Conservation (phyloP, 2,113 vertebrate genomes). For the Tauraco erythrolophus region DNA sequence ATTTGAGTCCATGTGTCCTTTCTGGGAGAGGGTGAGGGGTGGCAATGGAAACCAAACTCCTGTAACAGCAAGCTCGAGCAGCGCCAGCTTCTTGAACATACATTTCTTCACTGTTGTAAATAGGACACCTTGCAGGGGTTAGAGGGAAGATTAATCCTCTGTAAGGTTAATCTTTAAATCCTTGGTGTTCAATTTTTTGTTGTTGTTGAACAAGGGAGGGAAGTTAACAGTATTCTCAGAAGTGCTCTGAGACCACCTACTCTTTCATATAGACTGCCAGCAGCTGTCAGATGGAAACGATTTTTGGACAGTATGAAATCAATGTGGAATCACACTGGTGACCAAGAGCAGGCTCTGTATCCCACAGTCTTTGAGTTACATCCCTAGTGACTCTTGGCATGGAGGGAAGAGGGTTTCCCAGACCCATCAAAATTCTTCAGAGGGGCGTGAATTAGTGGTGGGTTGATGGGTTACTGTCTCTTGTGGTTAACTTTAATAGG, state of each 20-base stretch:
- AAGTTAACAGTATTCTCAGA: neutral
- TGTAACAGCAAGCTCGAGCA: neutral
- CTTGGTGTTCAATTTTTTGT: neutral
- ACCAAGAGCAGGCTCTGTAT: neutral
- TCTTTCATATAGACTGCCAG: neutral
- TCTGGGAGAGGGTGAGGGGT: neutral
- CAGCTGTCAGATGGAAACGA: neutral
- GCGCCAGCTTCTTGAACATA: neutral
- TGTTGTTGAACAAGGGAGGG: neutral
- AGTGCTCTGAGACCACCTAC: neutral
- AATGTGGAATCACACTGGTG: neutral
- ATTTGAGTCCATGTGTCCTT: neutral
- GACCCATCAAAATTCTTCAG: neutral
- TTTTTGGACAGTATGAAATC: neutral
- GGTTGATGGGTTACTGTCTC: neutral
- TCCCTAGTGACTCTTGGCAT: neutral
- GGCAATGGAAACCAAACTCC: neutral
- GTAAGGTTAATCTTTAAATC: neutral
- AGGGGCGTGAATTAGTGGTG: neutral
- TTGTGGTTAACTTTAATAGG: neutral
- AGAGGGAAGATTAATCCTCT: neutral
- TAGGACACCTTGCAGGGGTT: neutral
- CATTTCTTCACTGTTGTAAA: neutral
- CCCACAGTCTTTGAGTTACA: neutral
- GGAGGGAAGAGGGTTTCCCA: neutral